phyloP scores from a whole-genome alignment of 2,888 invertebrate genomes.

The Drosophila peninsularis region DNA sequence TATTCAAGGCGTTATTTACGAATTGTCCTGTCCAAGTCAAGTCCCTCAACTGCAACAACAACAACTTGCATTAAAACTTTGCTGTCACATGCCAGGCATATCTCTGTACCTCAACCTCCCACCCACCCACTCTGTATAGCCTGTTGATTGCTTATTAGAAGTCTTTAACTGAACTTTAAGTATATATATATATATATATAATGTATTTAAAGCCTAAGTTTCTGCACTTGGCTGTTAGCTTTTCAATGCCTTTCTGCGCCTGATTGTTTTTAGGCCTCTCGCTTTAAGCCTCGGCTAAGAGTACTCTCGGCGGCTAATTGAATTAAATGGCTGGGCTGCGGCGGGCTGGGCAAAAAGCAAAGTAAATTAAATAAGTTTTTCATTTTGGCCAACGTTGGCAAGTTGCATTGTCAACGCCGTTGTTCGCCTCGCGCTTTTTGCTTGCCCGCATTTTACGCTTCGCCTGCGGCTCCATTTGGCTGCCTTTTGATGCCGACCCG shows the following conservation, averaged over 20 bases:
- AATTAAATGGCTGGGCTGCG: slow-evolving; percentile 82
- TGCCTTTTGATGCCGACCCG: slow-evolving; percentile 68
- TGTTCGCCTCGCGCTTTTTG: slow-evolving; percentile 68
- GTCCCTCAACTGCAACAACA: slow-evolving; percentile 31
- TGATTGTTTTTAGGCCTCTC: slow-evolving; percentile 52
- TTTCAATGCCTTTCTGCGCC: slow-evolving; percentile 2
- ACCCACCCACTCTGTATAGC: slow-evolving; percentile 41
- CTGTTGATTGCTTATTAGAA: slow-evolving; percentile 74
- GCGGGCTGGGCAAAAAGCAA: slow-evolving; percentile 77
- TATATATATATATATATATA: background rate
- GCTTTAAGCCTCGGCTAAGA: slow-evolving; percentile 42
- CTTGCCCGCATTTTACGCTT: slow-evolving; percentile 79
- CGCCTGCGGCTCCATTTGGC: slow-evolving; percentile 69
- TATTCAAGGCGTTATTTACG: slow-evolving; percentile 25
- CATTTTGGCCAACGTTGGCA: slow-evolving; percentile 71
- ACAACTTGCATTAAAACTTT: slow-evolving; percentile 59
- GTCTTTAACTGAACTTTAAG: slow-evolving; percentile 13
- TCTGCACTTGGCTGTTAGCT: background rate
- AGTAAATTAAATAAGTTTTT: slow-evolving; percentile 84
- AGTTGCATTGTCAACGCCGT: slow-evolving; percentile 77
- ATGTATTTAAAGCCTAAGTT: background rate
- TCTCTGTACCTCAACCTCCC: background rate
- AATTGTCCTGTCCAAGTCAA: slow-evolving; percentile 34
- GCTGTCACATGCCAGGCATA: slow-evolving; percentile 67
- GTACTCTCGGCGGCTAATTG: slow-evolving; percentile 80